Percentiles rank a stretch among this genome's conserved stretches.
Evolutionary conservation across 2,888 invertebrate species (phyloP).

Genomic region (Crematogaster levior): DNA sequence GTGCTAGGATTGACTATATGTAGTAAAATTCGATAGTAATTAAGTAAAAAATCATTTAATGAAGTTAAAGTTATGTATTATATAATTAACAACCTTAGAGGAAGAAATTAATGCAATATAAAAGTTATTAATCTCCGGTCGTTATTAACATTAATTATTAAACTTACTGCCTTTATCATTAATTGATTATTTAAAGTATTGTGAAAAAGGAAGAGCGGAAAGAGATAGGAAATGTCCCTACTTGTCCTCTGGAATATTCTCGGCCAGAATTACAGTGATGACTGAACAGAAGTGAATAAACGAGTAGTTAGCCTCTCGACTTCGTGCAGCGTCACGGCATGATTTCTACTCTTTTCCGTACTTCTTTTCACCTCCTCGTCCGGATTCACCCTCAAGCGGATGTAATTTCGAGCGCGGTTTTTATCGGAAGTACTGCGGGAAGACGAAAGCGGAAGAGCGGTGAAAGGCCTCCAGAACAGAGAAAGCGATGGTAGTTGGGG

Average conservation of each 20-base stretch:
- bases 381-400: slow-evolving; percentile 62
- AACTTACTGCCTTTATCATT: not conserved
- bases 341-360: slow-evolving; percentile 40
- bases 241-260: not conserved
- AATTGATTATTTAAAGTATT: not conserved
- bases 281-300: slow-evolving; percentile 62
- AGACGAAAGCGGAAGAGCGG: slow-evolving; percentile 42
- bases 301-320: slow-evolving; percentile 57
- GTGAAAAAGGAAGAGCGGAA: not conserved
- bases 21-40: not conserved
- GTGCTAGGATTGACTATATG: not conserved
- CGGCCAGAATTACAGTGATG: slow-evolving; percentile 39
- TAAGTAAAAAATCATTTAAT: not conserved
- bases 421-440: slow-evolving; percentile 51
- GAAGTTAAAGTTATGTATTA: not conserved
- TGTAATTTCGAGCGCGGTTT: slow-evolving; percentile 66
- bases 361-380: too few species aligned
- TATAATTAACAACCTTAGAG: not conserved
- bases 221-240: not conserved
- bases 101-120: not conserved
- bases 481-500: slow-evolving; percentile 10
- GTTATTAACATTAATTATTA: not conserved
- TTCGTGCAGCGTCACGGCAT: slow-evolving; percentile 46
- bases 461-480: slow-evolving; percentile 27
- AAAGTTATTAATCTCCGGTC: not conserved